Conservation (phyloP, 2,888 invertebrate genomes). For the Unio delphinus region DNA sequence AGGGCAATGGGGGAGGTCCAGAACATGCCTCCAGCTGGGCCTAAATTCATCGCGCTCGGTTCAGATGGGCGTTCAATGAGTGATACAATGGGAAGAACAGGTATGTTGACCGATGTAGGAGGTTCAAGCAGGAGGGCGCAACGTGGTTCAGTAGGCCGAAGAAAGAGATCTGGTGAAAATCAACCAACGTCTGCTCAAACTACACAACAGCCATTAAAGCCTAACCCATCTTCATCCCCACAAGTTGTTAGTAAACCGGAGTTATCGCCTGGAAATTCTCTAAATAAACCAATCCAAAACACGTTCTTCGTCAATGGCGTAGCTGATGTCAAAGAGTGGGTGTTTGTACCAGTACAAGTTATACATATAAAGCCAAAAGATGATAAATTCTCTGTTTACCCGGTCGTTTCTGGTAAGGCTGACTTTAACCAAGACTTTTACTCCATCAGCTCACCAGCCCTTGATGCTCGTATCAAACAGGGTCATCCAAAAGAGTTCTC, state of each 20-base stretch:
- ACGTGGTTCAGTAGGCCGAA: too few species aligned
- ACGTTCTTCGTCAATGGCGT: slow-evolving; percentile 42
- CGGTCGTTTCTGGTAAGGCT: not conserved
- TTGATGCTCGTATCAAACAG: not conserved
- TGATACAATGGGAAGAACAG: not conserved
- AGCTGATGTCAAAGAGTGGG: slow-evolving; percentile 47
- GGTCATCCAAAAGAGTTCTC: not conserved
- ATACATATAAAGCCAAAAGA: slow-evolving; percentile 21
- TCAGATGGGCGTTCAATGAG: too few species aligned
- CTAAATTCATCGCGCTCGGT: too few species aligned
- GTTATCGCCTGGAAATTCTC: too few species aligned
- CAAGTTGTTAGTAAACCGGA: too few species aligned
- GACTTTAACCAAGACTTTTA: not conserved
- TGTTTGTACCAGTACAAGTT: slow-evolving; percentile 46
- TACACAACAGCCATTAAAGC: too few species aligned
- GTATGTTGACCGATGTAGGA: not conserved
- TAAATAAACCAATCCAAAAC: slow-evolving; percentile 33
- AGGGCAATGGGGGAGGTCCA: too few species aligned
- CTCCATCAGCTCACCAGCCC: not conserved
- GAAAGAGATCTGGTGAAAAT: too few species aligned
- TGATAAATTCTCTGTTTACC: not conserved
- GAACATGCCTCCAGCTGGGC: too few species aligned
- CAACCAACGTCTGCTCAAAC: too few species aligned
- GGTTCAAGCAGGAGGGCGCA: not conserved
- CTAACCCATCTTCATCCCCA: too few species aligned